Evolutionary conservation across 2,113 vertebrate species (phyloP).

Genomic region (Eublepharis macularius): DNA sequence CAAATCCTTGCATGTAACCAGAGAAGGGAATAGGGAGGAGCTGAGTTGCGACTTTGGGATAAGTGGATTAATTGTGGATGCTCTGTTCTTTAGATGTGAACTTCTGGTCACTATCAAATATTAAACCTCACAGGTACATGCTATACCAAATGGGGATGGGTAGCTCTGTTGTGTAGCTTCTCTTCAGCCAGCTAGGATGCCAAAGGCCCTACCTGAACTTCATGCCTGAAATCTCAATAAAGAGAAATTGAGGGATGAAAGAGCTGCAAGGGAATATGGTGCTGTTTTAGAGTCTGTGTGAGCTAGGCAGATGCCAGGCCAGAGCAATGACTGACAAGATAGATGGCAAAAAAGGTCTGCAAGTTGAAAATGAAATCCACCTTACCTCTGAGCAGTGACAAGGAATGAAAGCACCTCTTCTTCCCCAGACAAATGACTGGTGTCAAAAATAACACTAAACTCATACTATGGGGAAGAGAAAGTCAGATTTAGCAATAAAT

Average conservation of each 20-base stretch:
- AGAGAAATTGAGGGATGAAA: not conserved
- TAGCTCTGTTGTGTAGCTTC: not conserved
- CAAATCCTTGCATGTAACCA: not conserved
- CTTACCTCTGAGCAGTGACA: slow-evolving; percentile 90
- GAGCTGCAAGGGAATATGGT: not conserved
- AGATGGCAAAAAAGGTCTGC: not conserved
- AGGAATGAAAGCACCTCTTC: slow-evolving; percentile 88
- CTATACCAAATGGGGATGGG: not conserved
- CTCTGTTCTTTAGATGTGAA: not conserved
- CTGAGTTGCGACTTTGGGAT: not conserved
- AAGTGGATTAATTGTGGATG: not conserved
- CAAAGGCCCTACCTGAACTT: not conserved
- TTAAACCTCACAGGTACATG: not conserved
- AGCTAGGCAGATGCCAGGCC: not conserved
- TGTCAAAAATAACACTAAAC: slow-evolving; percentile 95
- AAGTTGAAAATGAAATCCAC: not conserved
- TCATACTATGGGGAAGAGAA: slow-evolving; percentile 83
- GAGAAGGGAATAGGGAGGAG: not conserved
- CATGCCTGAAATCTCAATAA: not conserved
- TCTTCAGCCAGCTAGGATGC: not conserved
- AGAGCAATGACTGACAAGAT: accelerated
- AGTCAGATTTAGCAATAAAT: not conserved
- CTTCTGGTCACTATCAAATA: no score
- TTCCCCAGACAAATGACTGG: slow-evolving; percentile 89
- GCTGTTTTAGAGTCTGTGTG: not conserved